Base-by-base conservation (phyloP, 2,797 vertebrate genomes). In the Premnoplex brunnescens region DNA sequence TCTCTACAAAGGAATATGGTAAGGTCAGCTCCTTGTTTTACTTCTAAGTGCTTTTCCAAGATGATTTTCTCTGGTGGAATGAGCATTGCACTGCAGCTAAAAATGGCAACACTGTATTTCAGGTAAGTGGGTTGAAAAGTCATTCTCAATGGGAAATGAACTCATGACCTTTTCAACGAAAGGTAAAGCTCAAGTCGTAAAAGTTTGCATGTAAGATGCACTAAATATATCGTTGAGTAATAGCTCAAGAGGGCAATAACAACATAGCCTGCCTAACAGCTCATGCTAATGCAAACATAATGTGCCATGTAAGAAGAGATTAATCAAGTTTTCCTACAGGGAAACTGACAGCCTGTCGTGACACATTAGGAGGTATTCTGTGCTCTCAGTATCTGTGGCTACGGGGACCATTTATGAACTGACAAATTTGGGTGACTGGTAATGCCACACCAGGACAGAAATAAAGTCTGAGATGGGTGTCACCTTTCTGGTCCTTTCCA, bases 21-120 rank as follows among this genome's bases (percentile, higher is more conserved):
- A 95, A 95, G 89, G 93, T 88, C 94, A 96, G 67, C 86, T 91
- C 85, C 93, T 95, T 96, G 93, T 94, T 97, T 96, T 96, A 88
- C 80, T 97, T 93, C 87, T 90, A 96, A 97, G 95, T 92, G 85
- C 81, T 94, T 82, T 85, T 91, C 88, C 74, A 95, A 96, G 96
- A 96, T 74, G 88, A 83, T 90, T 91, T 89, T 88, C 86, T 88
- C n/a, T 8, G 58, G 88, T 83, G 92, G 85, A 97, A 93, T 77
- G 85, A 96, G 63, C 79, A 74, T 63, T 79, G 93, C 79, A 85
- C 66, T 3, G 30, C 39, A 77, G 73, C 93, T 96, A 92, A 96
- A 96, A 96, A 73, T 80, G 83, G 92, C 62, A 91, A 93, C 68
- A 39, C 87, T 89, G 86, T 84, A 85, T 94, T 97, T 97, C 91